phyloP scores from a whole-genome alignment of 2,888 invertebrate genomes.

The Drosophila monieri region DNA sequence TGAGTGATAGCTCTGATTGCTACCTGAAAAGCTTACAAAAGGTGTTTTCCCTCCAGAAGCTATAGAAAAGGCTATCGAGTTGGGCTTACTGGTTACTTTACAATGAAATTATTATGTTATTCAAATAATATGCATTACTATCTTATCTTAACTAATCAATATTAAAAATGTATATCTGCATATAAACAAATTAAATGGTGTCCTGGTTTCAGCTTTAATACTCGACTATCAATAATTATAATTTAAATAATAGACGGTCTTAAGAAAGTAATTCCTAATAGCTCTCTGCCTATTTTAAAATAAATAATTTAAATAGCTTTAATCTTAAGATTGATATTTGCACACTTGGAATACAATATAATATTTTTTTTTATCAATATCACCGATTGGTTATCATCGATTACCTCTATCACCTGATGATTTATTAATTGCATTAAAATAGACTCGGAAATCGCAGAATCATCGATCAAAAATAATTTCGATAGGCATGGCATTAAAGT shows the following conservation, averaged over 20 bases:
- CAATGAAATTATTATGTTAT: too few species aligned
- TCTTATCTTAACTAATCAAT: neutral
- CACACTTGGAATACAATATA: neutral
- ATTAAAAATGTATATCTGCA: neutral
- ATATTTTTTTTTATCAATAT: slow-evolving; percentile 8
- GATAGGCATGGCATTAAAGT: slow-evolving; percentile 31
- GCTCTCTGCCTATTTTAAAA: neutral
- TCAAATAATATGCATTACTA: neutral
- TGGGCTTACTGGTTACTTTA: neutral
- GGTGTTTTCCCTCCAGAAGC: neutral
- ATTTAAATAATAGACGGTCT: slow-evolving; percentile 2
- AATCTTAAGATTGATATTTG: slow-evolving; percentile 13
- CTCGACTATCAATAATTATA: neutral
- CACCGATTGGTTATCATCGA: slow-evolving; percentile 2
- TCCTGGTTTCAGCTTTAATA: neutral
- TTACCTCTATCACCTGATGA: slow-evolving; percentile 20
- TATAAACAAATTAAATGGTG: neutral
- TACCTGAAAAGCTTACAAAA: slow-evolving; percentile 55
- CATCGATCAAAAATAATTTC: slow-evolving; percentile 40
- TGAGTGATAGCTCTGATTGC: slow-evolving; percentile 57
- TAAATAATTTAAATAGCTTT: neutral
- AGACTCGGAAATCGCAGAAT: slow-evolving; percentile 13
- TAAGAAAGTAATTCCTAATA: neutral
- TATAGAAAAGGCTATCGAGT: neutral
- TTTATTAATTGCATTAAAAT: slow-evolving; percentile 36